Evolutionary conservation across 2,888 invertebrate genomes (phyloP), one percentile per base, ranked within the genome.

Genomic region (Tenthredo mesomela): DNA sequence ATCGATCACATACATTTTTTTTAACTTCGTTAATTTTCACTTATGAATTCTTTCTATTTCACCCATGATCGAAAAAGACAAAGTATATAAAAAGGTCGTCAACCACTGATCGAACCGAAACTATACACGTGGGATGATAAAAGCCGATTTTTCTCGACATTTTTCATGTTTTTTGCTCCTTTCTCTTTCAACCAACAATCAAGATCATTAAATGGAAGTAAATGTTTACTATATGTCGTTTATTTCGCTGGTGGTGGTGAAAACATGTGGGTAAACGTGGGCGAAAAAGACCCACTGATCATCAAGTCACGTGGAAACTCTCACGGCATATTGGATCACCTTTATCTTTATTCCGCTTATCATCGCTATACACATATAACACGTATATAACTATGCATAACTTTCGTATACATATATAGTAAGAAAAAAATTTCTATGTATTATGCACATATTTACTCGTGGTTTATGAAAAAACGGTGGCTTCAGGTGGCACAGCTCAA

Each of bases 261-360:
- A 40, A 77, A 77, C 54, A 54, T 21, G 29, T n/a, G 7, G 33
- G 21, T 33, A 10, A 33, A 77, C n/a, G 54, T 77, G 50, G 33
- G n/a, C 29, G n/a, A 77, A 7, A 50, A 10, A 29, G 29, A 29
- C n/a, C 33, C 71, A 71, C 71, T 21, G 71, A 43, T 25, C 43
- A 73, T 43, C 43, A 43, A 73, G 71, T 73, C 71, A 73, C 71
- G 71, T 73, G 71, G 71, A 7, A 29, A 77, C 25, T 77, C 77
- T 33, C 77, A 77, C 77, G 77, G 77, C 50, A 54, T 77, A 77
- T 47, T 77, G 77, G 77, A 77, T 54, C 33, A 18, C 50, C 50
- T 54, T 50, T 54, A 77, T 77, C 50, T 77, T 54, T 10, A 2
- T 50, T 54, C 10, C 25, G 50, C 77, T 77, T 47, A 77, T 77